Evolutionary conservation across 2,797 vertebrate species (phyloP), one percentile per base, ranked within the genome.

Genomic region (Phataginus tetradactyla): DNA sequence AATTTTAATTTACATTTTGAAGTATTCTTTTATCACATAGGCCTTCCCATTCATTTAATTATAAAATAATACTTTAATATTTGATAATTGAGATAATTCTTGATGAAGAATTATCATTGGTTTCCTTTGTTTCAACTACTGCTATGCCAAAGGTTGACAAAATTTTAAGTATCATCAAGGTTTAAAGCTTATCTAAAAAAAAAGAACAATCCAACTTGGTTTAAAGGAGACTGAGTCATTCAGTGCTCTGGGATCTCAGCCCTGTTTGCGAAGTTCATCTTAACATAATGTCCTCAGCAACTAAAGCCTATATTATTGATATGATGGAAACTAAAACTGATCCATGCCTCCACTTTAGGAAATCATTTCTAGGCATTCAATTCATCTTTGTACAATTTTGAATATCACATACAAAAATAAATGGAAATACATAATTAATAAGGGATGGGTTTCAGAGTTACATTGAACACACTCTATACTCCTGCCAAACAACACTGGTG

Each of bases 1-100:
- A 88, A 96, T 96, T 96, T 96, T 93, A 93, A 92, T 94, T 87
- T 95, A 86, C 96, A 86, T 92, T 94, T 92, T 69, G 84, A 91
- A 94, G 45, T 84, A 93, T 81, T 72, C 29, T 90, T 90, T 92
- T 94, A 81, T 92, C n/a, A 88, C 8, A 64, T 2, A 74, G 55
- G 72, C 20, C 39, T 93, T 81, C 27, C 59, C 7, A 78, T 90
- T 91, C 55, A 57, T 88, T 84, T 88, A 89, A 96, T 96, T 96
- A 83, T 92, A 92, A 86, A 78, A 94, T 15, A 75, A 80, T 63
- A 77, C 75, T 97, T 96, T 94, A 78, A 72, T 86, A 95, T 92
- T 96, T 97, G 29, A 83, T 59, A 79, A 86, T 88, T 90, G 9
- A 69, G 37, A 91, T 95, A 57, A 92, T 94, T 96, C 23, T 71